Conservation (phyloP, 2,888 invertebrate genomes). For the Monoplex corrugatus region DNA sequence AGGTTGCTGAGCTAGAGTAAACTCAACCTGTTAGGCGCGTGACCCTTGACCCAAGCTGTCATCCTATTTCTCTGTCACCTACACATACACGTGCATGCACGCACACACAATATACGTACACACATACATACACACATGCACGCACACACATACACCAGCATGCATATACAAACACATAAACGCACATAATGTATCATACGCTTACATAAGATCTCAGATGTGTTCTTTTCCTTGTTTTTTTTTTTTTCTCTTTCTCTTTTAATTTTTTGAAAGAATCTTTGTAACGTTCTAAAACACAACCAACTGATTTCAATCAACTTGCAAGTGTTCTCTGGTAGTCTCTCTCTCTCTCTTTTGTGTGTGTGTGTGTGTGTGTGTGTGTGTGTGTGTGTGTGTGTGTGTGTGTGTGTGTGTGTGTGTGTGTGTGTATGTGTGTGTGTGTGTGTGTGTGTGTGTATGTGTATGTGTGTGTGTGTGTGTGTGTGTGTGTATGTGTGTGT, state of each 20-base stretch:
- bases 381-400: background rate
- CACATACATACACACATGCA: too few relatives aligned
- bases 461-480: background rate
- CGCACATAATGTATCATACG: too few relatives aligned
- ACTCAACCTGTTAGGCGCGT: too few relatives aligned
- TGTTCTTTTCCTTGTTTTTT: too few relatives aligned
- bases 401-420: conserved; percentile 6
- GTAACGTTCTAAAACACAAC: background rate
- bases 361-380: background rate
- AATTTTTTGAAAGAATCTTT: background rate
- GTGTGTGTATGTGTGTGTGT: background rate
- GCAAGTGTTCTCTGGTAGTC: background rate
- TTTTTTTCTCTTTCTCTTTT: background rate
- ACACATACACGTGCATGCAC: too few relatives aligned
- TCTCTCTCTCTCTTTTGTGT: background rate
- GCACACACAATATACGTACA: too few relatives aligned
- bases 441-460: background rate
- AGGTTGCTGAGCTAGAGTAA: too few relatives aligned
- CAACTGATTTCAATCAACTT: background rate
- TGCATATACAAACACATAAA: too few relatives aligned
- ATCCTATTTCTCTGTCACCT: too few relatives aligned
- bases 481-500: background rate
- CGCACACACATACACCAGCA: too few relatives aligned
- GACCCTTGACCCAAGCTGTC: too few relatives aligned
- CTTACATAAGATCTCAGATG: too few relatives aligned